Conservation (phyloP, 2,113 vertebrate species). For the Pongo pygmaeus region DNA sequence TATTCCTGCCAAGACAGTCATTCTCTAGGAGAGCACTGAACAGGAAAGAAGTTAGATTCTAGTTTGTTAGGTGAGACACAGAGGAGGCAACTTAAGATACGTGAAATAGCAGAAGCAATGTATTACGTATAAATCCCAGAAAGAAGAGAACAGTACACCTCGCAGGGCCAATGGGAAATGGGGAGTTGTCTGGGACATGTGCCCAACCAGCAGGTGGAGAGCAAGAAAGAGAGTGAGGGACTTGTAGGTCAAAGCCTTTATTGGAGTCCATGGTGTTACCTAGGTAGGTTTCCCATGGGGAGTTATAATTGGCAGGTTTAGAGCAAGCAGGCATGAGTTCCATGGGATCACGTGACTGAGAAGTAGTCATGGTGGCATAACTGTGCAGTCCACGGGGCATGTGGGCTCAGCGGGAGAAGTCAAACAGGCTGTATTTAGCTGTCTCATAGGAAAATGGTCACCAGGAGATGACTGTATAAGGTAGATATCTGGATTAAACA, state of each 20-base stretch:
- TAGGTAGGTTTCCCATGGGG: neutral
- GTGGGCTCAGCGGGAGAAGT: rapidly evolving
- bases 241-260: neutral
- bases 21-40: neutral
- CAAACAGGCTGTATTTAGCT: neutral
- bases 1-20: neutral
- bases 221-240: neutral
- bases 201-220: neutral
- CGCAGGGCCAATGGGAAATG: neutral
- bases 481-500: neutral
- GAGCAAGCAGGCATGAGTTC: neutral
- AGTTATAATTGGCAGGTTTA: neutral
- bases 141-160: neutral
- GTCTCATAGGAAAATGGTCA: too few relatives aligned
- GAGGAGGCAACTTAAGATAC: too few relatives aligned
- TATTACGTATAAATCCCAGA: neutral
- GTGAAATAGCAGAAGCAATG: too few relatives aligned
- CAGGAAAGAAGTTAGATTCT: neutral
- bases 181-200: neutral
- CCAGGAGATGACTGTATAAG: neutral
- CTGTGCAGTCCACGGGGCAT: rapidly evolving
- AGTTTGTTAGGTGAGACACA: neutral
- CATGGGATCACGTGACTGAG: neutral
- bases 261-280: neutral
- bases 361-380: neutral